Evolutionary conservation across 1,140 invertebrate species (phyloP), one percentile per base, ranked within the genome.

Genomic region (Catajapyx aquilonaris): DNA sequence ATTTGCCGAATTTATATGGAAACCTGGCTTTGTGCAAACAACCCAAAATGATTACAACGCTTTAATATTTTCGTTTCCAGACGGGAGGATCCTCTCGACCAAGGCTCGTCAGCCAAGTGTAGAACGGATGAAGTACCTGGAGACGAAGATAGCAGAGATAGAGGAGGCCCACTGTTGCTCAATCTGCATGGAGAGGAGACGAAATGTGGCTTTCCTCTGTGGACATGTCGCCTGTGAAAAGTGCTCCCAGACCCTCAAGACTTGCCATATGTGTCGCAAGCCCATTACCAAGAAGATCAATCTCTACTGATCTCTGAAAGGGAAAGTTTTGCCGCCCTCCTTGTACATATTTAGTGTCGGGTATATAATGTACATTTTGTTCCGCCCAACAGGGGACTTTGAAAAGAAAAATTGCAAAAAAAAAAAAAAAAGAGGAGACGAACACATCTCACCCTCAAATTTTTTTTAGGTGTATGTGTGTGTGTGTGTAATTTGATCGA

Each of bases 191-290:
- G 77, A 73, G 62, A 59, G 79, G 13, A 66, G 71, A 41, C 59
- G 76, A 22, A 81, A 83, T 50, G 73, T 86, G 5, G 83, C 77
- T 1, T 91, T 91, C 52, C 58, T 87, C 0, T 91, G 86, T 55
- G 86, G 86, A 5, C 86, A 91, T 50, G 73, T 75, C 13, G 76
- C 83, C 4, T 91, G 86, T 59, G 70, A 73, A 20, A 67, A 71
- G 34, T 91, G 86, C 51, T 73, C 81, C 1, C 69, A 77, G 37
- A 77, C 81, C 1, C 57, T 91, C 2, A 72, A 70, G 49, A 79
- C 69, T 5, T 91, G 86, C 62, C 86, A 90, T 59, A 90, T 91
- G 81, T 91, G 85, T 60, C 67, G 86, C 22, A 79, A 84, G 57
- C 71, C 74, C 5, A 88, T 91, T 50, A 71, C 73, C 11, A 80